Conservation (phyloP, 2,797 vertebrate genomes). For the Takifugu rubripes region DNA sequence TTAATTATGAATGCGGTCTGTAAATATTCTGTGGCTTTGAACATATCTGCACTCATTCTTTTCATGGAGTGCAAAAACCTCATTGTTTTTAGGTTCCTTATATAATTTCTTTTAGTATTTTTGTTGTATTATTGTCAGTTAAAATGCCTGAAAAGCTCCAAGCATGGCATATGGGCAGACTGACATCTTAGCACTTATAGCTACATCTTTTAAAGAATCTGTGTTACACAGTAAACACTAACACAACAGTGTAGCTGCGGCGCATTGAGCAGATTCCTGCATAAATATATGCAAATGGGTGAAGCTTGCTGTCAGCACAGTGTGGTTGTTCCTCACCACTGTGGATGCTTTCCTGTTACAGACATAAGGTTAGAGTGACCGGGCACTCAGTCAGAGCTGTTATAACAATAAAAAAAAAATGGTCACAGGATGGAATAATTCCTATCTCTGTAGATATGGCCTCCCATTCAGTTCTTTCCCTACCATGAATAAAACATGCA, state of each 20-base stretch:
- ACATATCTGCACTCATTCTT: slow-evolving; percentile 31
- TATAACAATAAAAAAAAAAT: slow-evolving; percentile 31
- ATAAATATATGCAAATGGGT: slow-evolving; percentile 13
- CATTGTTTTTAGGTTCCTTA: slow-evolving; percentile 13
- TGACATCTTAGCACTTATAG: not conserved
- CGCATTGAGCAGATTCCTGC: not conserved
- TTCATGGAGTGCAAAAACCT: slow-evolving; percentile 18
- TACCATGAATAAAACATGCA: slow-evolving; percentile 30
- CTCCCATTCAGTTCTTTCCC: slow-evolving; percentile 24
- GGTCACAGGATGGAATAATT: slow-evolving; percentile 14
- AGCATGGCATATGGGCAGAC: too few species aligned
- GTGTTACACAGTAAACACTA: not conserved
- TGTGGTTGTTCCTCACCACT: not conserved
- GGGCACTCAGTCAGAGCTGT: slow-evolving; percentile 42
- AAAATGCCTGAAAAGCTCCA: slow-evolving; percentile 1
- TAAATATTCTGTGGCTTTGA: slow-evolving; percentile 24
- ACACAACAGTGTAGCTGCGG: slow-evolving; percentile 5
- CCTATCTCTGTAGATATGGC: slow-evolving; percentile 10
- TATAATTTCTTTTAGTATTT: slow-evolving; percentile 1
- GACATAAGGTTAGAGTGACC: slow-evolving; percentile 37
- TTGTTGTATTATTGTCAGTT: slow-evolving; percentile 3
- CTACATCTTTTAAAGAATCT: not conserved
- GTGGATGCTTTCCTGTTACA: slow-evolving; percentile 25
- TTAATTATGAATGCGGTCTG: slow-evolving; percentile 38
- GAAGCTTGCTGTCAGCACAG: slow-evolving; percentile 7